These are phyloP conservation scores for Drosophila malerkotliana DNA, from an alignment of 1,140 invertebrate species.

Conservation along the genomic window DNA sequence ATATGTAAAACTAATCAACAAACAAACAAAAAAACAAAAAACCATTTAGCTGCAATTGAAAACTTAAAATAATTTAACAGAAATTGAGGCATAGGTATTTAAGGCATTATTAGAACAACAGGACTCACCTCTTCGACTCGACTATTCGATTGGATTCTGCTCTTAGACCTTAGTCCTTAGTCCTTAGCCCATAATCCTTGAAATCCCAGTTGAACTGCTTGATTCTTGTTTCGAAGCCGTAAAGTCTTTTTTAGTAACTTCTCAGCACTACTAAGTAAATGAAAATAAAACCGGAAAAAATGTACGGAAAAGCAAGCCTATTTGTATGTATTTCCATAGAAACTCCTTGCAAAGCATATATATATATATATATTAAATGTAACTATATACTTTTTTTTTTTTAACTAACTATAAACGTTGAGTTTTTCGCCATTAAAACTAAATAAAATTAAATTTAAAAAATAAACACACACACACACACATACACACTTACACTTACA, in stretches of 20 bases:
- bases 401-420: slow-evolving; percentile 37
- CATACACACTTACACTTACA: slow-evolving; percentile 17
- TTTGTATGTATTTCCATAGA: slow-evolving; percentile 53
- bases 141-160: slow-evolving; percentile 23
- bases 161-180: neutral
- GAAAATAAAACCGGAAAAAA: neutral
- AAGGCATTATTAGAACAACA: slow-evolving; percentile 33
- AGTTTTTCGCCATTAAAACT: slow-evolving; percentile 42
- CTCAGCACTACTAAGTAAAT: slow-evolving; percentile 3
- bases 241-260: slow-evolving; percentile 1
- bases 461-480: slow-evolving; percentile 21
- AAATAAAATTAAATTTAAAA: slow-evolving; percentile 33
- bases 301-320: slow-evolving; percentile 27
- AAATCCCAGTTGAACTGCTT: slow-evolving; percentile 19
- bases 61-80: slow-evolving; percentile 62
- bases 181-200: neutral
- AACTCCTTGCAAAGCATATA: slow-evolving; percentile 23
- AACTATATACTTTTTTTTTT: slow-evolving; percentile 37
- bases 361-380: slow-evolving; percentile 17
- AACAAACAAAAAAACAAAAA: neutral
- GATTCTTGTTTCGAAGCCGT: slow-evolving; percentile 4
- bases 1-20: slow-evolving; percentile 66
- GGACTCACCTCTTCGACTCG: slow-evolving; percentile 19
- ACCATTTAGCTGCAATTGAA: slow-evolving; percentile 77
- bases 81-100: slow-evolving; percentile 29